phyloP scores from a whole-genome alignment of 2,797 vertebrate species.

The Arnoldichthys spilopterus region DNA sequence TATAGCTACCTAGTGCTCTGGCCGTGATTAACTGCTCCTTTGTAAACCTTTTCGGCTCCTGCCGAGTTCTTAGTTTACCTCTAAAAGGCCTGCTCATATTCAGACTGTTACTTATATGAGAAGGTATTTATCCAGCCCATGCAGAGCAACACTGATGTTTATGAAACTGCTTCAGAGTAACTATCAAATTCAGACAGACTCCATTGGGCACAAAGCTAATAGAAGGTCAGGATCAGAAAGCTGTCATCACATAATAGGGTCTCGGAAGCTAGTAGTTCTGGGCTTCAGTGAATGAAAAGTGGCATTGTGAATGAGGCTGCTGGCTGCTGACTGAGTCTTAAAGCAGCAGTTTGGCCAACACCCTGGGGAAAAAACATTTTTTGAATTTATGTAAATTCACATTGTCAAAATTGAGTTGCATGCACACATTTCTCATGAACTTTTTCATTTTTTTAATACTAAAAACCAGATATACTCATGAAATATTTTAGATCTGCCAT shows the following conservation, averaged over 20 bases:
- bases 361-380: no score
- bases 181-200: not conserved
- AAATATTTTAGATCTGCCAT: no score
- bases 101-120: not conserved
- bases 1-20: constrained; percentile 9
- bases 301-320: not conserved
- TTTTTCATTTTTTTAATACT: no score
- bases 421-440: no score
- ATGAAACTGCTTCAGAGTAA: not conserved
- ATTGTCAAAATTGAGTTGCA: no score
- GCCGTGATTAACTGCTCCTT: constrained; percentile 31
- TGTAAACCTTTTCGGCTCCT: not conserved
- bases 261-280: not conserved
- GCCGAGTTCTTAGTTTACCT: constrained; percentile 13
- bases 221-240: not conserved
- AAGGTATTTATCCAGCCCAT: not conserved
- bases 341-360: not conserved
- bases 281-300: not conserved
- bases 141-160: constrained; percentile 2
- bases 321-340: constrained; percentile 21
- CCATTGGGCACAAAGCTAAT: not conserved
- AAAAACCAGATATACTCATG: no score
- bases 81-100: constrained; percentile 12
- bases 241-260: constrained; percentile 11
- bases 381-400: no score